Conservation (phyloP, 1,140 invertebrate species). For the Scaptomyza montana region DNA sequence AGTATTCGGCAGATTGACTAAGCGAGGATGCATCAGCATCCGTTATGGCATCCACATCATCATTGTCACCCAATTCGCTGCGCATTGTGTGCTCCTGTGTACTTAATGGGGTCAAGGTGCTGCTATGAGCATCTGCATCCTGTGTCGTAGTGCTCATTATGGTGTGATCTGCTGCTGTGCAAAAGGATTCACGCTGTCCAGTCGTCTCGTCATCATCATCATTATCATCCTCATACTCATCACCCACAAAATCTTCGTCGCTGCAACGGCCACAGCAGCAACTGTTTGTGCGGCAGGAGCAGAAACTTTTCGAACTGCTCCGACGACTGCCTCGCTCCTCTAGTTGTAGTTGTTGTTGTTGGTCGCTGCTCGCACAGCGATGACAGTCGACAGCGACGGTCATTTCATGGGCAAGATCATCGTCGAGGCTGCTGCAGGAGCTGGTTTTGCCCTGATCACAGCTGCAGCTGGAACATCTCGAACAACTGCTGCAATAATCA, state of each 20-base stretch:
- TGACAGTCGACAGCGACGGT: slow-evolving; percentile 76
- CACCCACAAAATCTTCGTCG: slow-evolving; percentile 32
- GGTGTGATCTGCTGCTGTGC: slow-evolving; percentile 70
- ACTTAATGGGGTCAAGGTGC: slow-evolving; percentile 70
- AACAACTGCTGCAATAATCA: slow-evolving; percentile 72
- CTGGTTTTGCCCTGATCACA: slow-evolving; percentile 56
- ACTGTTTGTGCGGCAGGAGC: slow-evolving; percentile 69
- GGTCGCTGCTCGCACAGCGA: slow-evolving; percentile 13
- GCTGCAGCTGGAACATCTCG: slow-evolving; percentile 75
- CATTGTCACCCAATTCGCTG: slow-evolving; percentile 46
- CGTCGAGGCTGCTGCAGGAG: slow-evolving; percentile 76
- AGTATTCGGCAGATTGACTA: slow-evolving; percentile 80
- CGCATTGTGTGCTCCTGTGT: slow-evolving; percentile 69
- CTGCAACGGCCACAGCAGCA: slow-evolving; percentile 59
- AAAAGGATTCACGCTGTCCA: slow-evolving; percentile 64
- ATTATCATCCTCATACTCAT: slow-evolving; percentile 45
- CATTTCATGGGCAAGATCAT: slow-evolving; percentile 52
- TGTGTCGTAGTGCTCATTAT: slow-evolving; percentile 64
- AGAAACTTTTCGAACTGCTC: slow-evolving; percentile 52
- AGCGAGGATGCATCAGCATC: slow-evolving; percentile 75
- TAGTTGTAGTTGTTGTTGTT: slow-evolving; percentile 14
- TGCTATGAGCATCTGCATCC: slow-evolving; percentile 64
- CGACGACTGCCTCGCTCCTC: slow-evolving; percentile 4
- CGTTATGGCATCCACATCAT: slow-evolving; percentile 42
- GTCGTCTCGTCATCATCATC: slow-evolving; percentile 63